A percentile compares a stretch with the other conserved stretches of the same genome.
These are phyloP conservation scores for Physella acuta DNA, from an alignment of 1,140 invertebrate species.

Conservation along the genomic window DNA sequence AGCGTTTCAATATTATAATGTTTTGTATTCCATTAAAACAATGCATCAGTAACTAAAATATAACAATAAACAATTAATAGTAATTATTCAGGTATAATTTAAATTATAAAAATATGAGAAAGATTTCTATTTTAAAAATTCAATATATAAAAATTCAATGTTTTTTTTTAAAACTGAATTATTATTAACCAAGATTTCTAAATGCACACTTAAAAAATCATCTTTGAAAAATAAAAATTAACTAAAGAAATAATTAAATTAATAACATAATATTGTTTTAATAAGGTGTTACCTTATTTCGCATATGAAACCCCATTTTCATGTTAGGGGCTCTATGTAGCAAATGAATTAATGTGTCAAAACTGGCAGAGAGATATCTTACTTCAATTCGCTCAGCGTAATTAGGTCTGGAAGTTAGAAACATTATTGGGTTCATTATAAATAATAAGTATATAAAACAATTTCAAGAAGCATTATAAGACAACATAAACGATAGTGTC, in stretches of 20 bases:
- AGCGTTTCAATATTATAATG: conserved; percentile 43
- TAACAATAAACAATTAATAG: neutral
- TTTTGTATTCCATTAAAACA: conserved; percentile 51
- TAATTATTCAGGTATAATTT: no score
- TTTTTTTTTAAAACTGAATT: no score
- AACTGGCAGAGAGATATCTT: conserved; percentile 34
- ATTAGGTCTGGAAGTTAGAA: conserved; percentile 6
- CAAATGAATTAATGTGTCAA: conserved; percentile 44
- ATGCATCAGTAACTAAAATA: conserved; percentile 48
- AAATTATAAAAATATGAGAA: no score
- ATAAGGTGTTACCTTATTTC: conserved; percentile 43
- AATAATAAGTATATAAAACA: no score
- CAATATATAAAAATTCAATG: no score
- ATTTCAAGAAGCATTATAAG: no score
- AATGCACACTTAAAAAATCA: no score
- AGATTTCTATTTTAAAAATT: no score
- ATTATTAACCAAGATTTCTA: no score
- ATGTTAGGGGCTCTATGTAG: conserved; percentile 43
- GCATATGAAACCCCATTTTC: conserved; percentile 35
- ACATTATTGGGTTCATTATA: no score
- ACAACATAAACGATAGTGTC: no score
- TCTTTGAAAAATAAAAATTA: no score
- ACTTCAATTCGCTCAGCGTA: conserved; percentile 19
- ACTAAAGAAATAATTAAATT: neutral
- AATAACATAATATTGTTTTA: neutral